Conservation (phyloP, 2,797 vertebrate species). For the Manis pentadactyla region DNA sequence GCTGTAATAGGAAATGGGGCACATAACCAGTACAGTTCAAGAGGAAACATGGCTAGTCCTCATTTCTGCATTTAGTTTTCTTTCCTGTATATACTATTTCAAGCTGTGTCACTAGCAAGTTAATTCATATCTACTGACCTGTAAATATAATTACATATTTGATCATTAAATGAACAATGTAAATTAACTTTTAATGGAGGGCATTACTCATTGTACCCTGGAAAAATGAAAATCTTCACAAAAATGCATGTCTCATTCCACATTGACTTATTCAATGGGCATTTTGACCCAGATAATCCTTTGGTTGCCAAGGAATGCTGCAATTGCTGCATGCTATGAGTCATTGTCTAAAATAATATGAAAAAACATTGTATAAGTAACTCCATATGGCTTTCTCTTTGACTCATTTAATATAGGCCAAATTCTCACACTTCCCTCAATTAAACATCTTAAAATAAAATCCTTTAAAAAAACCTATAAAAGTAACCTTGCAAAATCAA, state of each 20-base stretch:
- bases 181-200: constrained; percentile 22
- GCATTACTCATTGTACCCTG: not conserved
- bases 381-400: not conserved
- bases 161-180: constrained; percentile 55
- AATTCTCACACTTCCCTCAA: constrained; percentile 13
- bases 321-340: not conserved
- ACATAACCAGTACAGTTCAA: not conserved
- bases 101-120: not conserved
- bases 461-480: not conserved
- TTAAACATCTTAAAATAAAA: constrained; percentile 7
- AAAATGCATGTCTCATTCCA: not conserved
- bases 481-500: not conserved
- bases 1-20: not conserved
- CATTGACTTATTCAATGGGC: not conserved
- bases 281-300: constrained; percentile 33
- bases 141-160: constrained; percentile 53
- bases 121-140: constrained; percentile 1
- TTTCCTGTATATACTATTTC: not conserved
- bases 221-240: constrained; percentile 57
- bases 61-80: constrained; percentile 21
- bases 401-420: constrained; percentile 20
- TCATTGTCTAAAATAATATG: constrained; percentile 56
- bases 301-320: not conserved
- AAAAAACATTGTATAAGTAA: constrained; percentile 22
- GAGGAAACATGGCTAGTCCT: not conserved